These are phyloP conservation scores for Stichodactyla mertensii DNA, from an alignment of 64 coral and sea anemone species.

Conservation along the genomic window DNA sequence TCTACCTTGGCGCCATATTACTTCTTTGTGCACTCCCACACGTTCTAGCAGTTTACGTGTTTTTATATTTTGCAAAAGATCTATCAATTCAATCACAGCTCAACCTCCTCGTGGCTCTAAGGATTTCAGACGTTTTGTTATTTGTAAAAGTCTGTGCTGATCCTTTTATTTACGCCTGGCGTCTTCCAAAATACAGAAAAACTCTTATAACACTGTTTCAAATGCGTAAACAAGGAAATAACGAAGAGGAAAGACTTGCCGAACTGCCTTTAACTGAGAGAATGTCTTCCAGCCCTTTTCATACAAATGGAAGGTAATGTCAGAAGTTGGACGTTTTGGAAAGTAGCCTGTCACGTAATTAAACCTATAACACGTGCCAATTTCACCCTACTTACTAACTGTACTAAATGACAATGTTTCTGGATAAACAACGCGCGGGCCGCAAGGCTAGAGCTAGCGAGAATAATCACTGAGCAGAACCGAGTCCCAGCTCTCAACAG, in stretches of 20 bases:
- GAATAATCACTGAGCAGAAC: no score
- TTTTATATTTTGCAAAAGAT: slow-evolving; percentile 18
- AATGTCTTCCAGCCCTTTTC: neutral
- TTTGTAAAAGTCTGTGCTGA: slow-evolving; percentile 54
- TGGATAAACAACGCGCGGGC: no score
- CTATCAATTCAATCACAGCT: neutral
- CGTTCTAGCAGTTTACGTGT: slow-evolving; percentile 31
- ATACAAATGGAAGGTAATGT: neutral
- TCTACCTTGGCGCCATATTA: slow-evolving; percentile 46
- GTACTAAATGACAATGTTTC: neutral
- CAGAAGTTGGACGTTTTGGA: neutral
- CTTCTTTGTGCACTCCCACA: slow-evolving; percentile 48
- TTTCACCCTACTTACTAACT: no score
- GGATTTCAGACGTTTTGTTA: slow-evolving; percentile 42
- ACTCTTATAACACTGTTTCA: slow-evolving; percentile 14
- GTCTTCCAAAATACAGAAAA: slow-evolving; percentile 44
- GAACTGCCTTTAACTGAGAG: neutral
- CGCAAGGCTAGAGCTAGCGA: no score
- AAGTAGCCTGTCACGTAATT: neutral
- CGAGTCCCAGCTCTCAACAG: no score
- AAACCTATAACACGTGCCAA: neutral
- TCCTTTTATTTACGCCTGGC: slow-evolving; percentile 56
- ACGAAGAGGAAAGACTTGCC: neutral
- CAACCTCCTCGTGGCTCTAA: slow-evolving; percentile 23
- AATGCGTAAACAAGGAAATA: neutral